Evolutionary conservation across 1,140 invertebrate genomes (phyloP).

Genomic region (Triops longicaudatus): DNA sequence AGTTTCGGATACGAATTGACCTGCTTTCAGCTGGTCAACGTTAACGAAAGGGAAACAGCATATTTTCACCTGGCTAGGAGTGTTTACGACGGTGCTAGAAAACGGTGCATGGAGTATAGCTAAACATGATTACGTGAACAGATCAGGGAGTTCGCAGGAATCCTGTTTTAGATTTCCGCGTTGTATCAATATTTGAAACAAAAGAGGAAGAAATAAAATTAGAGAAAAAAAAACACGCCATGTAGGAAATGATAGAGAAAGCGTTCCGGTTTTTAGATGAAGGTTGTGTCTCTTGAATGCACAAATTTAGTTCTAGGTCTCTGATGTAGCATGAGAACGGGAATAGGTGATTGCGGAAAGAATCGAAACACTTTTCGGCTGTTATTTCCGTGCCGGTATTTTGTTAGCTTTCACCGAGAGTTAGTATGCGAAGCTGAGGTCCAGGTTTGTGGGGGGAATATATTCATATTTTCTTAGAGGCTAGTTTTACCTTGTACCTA

Average conservation of each 20-base stretch:
- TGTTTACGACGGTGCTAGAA: background rate
- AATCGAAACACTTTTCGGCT: background rate
- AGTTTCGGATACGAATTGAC: background rate
- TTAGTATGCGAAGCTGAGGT: background rate
- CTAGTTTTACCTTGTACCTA: background rate
- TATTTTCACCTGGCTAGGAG: background rate
- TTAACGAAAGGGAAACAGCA: constrained; percentile 4
- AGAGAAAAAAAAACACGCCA: no score
- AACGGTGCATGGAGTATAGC: background rate
- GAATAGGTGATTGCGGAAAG: background rate
- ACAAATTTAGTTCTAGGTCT: background rate
- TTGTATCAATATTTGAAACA: background rate
- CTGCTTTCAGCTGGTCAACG: background rate
- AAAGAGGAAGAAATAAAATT: background rate
- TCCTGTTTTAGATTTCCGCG: background rate
- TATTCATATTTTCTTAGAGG: background rate
- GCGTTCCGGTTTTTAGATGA: background rate
- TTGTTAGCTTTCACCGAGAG: background rate
- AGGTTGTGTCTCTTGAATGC: constrained; percentile 10
- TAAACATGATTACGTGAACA: background rate
- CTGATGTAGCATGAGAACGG: background rate
- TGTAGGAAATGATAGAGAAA: constrained; percentile 9
- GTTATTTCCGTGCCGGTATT: background rate
- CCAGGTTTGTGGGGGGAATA: background rate
- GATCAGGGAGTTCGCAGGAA: background rate